Evolutionary conservation across 2,797 vertebrate genomes (phyloP).

Genomic region (Petrocephalus schoutedeni): DNA sequence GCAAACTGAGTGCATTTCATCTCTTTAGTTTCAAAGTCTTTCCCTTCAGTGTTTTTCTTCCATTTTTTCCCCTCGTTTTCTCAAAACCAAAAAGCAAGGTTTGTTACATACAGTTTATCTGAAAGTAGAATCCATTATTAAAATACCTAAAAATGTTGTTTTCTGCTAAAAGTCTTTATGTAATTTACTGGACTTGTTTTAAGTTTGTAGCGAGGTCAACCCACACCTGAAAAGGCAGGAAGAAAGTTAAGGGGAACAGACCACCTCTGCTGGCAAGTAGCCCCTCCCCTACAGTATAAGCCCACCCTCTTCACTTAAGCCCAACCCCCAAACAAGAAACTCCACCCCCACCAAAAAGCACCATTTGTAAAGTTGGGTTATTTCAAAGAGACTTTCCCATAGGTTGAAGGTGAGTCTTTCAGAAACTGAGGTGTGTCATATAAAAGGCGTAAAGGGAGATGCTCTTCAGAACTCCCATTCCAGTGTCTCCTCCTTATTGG

Average conservation of each 20-base stretch:
- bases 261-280: neutral
- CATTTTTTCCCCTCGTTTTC: slow-evolving; percentile 56
- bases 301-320: neutral
- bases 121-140: slow-evolving; percentile 97
- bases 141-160: slow-evolving; percentile 88
- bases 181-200: slow-evolving; percentile 30
- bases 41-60: slow-evolving; percentile 61
- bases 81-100: slow-evolving; percentile 91
- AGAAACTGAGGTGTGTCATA: slow-evolving; percentile 25
- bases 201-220: slow-evolving; percentile 40
- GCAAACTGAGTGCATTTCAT: slow-evolving; percentile 95
- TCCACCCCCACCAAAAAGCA: slow-evolving; percentile 4
- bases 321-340: neutral
- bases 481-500: slow-evolving; percentile 88
- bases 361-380: slow-evolving; percentile 5
- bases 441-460: slow-evolving; percentile 15
- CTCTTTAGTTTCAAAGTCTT: slow-evolving; percentile 89
- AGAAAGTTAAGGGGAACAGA: neutral
- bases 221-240: slow-evolving; percentile 9
- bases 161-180: slow-evolving; percentile 62
- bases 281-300: neutral
- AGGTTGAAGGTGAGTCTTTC: slow-evolving; percentile 35
- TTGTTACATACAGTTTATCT: slow-evolving; percentile 81
- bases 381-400: slow-evolving; percentile 40
- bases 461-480: slow-evolving; percentile 92